Evolutionary conservation across 1,140 invertebrate genomes (phyloP).

Genomic region (Nilaparvata lugens): DNA sequence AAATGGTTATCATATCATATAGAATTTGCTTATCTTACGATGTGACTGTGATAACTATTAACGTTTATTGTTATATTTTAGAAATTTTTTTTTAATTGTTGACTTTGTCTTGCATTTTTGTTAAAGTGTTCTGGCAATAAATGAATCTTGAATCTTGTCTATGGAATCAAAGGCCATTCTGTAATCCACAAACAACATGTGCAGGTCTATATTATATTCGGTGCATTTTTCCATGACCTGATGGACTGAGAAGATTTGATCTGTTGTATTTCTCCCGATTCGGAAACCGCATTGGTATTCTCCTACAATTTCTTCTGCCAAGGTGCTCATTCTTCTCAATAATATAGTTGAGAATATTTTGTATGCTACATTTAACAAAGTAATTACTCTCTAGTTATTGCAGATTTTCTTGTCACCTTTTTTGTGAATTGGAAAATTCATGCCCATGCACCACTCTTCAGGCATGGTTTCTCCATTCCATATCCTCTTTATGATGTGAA

Average conservation of each 20-base stretch:
- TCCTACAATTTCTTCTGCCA: conserved; percentile 16
- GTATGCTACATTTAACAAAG: conserved; percentile 8
- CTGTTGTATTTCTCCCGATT: conserved; percentile 13
- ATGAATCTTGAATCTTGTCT: too few relatives aligned
- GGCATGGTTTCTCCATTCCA: conserved; percentile 23
- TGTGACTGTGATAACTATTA: too few relatives aligned
- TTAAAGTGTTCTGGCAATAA: too few relatives aligned
- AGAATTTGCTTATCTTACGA: too few relatives aligned
- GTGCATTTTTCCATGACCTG: conserved; percentile 13
- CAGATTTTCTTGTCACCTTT: conserved; percentile 23
- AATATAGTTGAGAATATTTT: conserved; percentile 6
- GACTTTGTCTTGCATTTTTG: too few relatives aligned
- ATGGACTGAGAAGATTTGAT: conserved; percentile 20
- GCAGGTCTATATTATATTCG: conserved; percentile 13
- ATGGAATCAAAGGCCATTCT: conserved; percentile 23
- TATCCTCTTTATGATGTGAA: conserved; percentile 11
- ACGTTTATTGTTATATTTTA: too few relatives aligned
- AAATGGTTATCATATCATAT: too few relatives aligned
- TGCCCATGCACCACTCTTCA: conserved; percentile 21
- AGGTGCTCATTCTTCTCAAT: conserved; percentile 4
- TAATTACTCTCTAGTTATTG: conserved; percentile 26
- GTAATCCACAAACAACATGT: conserved; percentile 21
- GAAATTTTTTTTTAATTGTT: too few relatives aligned
- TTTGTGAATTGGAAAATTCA: conserved; percentile 11
- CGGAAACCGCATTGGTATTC: conserved; percentile 23